Base-by-base conservation (phyloP, 2,888 invertebrate genomes). In the Chrysomela aeneicollis region DNA sequence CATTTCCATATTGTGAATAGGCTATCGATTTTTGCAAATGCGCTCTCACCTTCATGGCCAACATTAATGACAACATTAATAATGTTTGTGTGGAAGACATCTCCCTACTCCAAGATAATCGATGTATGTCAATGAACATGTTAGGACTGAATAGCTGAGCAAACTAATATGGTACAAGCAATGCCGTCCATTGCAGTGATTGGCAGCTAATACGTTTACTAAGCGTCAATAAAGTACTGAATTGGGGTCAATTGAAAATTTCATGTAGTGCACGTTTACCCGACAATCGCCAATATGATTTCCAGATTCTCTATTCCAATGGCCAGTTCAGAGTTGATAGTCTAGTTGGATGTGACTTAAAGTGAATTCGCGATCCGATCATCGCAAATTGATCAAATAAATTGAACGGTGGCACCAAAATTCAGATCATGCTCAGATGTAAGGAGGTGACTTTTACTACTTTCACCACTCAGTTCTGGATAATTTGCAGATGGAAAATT, bases 191-290 rank as follows among this genome's bases (percentile, higher is more conserved):
- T 37, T 58, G 46, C 53, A 51, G 60, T 64, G 57, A 64, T 60
- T 64, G 64, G 57, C 52, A 52, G 65, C 60, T 71, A 70, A 70
- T 70, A 67, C 62, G 68, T 71, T 70, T 70, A 69, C 71, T 66
- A 61, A 68, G 64, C 62, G 65, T 65, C 71, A 71, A 68, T 71
- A 68, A 70, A 70, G 68, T 68, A 70, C 68, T 65, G 68, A 70
- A 71, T 70, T 64, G 68, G 70, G 71, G 68, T 69, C 69, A 67
- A 70, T 71, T 67, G 68, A 69, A 69, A 69, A 68, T 60, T 63
- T 64, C 63, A 67, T 51, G 67, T 54, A 58, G 66, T 66, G 67
- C 61, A 52, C 62, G 68, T 64, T 66, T 22, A 59, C 26, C 42
- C 32, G 63, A 67, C 64, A 71, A 64, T 64, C 64, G 63, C 63